These are phyloP conservation scores for Enteromius mattozi DNA, from an alignment of 2,797 vertebrate genomes.

Conservation along the genomic window DNA sequence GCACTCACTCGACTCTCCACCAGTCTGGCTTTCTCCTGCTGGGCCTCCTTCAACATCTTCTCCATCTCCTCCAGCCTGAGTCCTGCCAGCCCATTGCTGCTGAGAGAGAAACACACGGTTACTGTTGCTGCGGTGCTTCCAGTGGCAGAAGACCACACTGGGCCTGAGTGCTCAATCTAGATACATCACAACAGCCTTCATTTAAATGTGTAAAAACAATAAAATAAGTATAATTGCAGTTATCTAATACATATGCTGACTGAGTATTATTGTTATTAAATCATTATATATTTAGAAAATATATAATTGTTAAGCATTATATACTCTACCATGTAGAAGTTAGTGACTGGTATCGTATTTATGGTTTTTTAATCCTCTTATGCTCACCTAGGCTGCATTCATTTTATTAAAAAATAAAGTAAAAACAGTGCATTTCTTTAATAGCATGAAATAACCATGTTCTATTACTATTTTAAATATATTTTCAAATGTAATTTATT, in stretches of 20 bases:
- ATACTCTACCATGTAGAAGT: not conserved
- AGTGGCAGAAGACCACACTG: conserved; percentile 1
- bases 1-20: conserved; percentile 89
- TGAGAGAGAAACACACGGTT: conserved; percentile 67
- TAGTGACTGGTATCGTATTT: not conserved
- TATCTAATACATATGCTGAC: not conserved
- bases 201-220: not conserved
- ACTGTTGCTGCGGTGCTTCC: conserved; percentile 39
- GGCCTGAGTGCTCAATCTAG: not conserved
- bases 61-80: conserved; percentile 97
- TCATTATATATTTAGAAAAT: not conserved
- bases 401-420: not conserved
- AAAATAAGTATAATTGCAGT: not conserved
- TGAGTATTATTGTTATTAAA: not conserved
- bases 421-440: not conserved
- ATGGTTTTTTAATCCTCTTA: not conserved
- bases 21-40: conserved; percentile 90
- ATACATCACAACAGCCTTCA: not conserved
- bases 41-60: conserved; percentile 93
- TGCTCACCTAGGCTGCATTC: not conserved
- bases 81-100: conserved; percentile 84
- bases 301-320: not conserved
- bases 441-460: not conserved
- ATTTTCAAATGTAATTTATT: not conserved
- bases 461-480: not conserved